Evolutionary conservation across 2,797 vertebrate species (phyloP).

Genomic region (Chaunax sp.): DNA sequence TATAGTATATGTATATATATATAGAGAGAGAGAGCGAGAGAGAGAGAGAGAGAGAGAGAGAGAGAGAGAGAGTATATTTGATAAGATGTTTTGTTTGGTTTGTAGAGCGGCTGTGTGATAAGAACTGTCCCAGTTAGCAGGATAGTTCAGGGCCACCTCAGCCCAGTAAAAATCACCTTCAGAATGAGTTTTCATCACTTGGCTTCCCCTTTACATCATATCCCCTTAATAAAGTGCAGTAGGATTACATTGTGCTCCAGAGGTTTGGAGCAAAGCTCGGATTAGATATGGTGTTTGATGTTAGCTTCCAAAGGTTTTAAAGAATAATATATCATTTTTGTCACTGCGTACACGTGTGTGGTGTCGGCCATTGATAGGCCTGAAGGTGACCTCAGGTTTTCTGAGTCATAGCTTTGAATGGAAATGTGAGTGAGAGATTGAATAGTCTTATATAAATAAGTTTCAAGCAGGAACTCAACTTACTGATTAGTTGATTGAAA

Average conservation of each 20-base stretch:
- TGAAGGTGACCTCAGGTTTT: not conserved
- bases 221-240: conserved; percentile 46
- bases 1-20: too few relatives aligned
- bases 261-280: conserved; percentile 32
- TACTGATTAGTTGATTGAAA: not conserved
- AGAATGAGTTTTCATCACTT: conserved; percentile 44
- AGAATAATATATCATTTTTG: conserved; percentile 35
- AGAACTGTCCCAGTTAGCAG: conserved; percentile 18
- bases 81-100: conserved; percentile 6
- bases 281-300: conserved; percentile 56
- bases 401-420: conserved; percentile 11
- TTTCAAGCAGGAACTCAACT: not conserved
- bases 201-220: conserved; percentile 51
- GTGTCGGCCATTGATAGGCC: not conserved
- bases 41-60: too few relatives aligned
- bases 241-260: conserved; percentile 48
- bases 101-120: conserved; percentile 10
- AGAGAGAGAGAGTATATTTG: too few relatives aligned
- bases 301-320: conserved; percentile 33
- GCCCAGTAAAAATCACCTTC: conserved; percentile 39
- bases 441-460: not conserved
- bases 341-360: conserved; percentile 10
- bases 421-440: not conserved
- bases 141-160: not conserved
- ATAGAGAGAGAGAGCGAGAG: too few relatives aligned